Evolutionary conservation across 1,140 invertebrate genomes (phyloP).

Genomic region (Pararge aegeria): DNA sequence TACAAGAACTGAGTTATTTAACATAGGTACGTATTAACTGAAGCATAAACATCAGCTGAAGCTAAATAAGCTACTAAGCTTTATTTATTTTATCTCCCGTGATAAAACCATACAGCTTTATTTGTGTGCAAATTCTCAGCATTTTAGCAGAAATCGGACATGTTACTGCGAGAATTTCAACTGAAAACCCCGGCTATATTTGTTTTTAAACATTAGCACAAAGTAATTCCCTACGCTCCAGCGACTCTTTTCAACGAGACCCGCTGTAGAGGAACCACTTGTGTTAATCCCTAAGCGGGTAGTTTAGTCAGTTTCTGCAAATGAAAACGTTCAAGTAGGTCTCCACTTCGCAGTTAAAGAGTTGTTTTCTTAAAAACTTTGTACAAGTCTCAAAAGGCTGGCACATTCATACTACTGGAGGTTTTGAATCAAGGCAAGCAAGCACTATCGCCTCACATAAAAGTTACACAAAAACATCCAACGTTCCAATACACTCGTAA

Average conservation of each 20-base stretch:
- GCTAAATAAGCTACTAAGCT: neutral
- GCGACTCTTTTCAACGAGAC: constrained; percentile 32
- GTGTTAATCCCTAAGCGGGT: constrained; percentile 34
- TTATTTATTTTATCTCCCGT: neutral
- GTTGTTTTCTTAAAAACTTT: constrained; percentile 20
- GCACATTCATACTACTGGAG: no score
- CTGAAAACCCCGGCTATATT: neutral
- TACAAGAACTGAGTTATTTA: no score
- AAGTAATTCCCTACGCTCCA: constrained; percentile 27
- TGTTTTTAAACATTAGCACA: constrained; percentile 7
- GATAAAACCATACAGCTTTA: neutral
- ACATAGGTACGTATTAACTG: neutral
- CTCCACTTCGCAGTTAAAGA: constrained; percentile 15
- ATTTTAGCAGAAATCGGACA: neutral
- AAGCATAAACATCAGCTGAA: neutral
- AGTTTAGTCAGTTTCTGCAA: constrained; percentile 25
- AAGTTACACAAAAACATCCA: no score
- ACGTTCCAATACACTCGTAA: no score
- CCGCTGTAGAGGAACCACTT: constrained; percentile 34
- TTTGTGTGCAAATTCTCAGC: neutral
- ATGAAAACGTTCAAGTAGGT: constrained; percentile 33
- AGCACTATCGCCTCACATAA: no score
- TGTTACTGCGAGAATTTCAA: neutral
- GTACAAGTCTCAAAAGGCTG: neutral
- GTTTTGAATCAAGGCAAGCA: no score